Percentiles rank a stretch among this genome's conserved stretches.
phyloP scores from a whole-genome alignment of 2,113 vertebrate species.

The Neofelis nebulosa region DNA sequence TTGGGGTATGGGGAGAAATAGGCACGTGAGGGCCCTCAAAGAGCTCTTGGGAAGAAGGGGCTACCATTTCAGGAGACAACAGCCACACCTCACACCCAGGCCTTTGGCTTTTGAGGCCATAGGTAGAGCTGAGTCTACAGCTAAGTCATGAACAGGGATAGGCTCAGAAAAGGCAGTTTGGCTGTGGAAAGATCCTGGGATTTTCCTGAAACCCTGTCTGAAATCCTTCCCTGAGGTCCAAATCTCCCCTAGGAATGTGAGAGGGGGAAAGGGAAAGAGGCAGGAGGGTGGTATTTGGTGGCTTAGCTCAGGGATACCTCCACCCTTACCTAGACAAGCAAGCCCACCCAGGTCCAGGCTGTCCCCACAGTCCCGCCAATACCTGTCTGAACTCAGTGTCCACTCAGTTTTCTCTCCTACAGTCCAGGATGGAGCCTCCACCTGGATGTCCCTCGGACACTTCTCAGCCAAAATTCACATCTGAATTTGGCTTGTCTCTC shows the following conservation, averaged over 20 bases:
- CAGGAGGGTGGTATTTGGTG: not conserved
- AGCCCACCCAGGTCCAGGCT: not conserved
- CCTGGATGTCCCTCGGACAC: not conserved
- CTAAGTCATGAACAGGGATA: not conserved
- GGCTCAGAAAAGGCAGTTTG: not conserved
- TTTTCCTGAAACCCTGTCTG: not conserved
- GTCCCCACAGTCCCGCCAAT: rapidly evolving
- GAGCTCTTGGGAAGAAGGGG: not conserved
- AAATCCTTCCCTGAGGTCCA: not conserved
- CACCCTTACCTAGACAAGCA: not conserved
- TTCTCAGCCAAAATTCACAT: not conserved
- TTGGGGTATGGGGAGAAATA: not conserved
- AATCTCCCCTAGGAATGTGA: not conserved
- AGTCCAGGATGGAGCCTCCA: not conserved
- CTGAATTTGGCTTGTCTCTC: not conserved
- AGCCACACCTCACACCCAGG: not conserved
- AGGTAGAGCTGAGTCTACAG: not conserved
- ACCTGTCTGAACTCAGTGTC: not conserved
- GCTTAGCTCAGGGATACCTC: not conserved
- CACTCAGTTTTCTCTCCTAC: not conserved
- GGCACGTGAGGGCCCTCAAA: not conserved
- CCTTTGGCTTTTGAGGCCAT: not conserved
- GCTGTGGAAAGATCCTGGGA: not conserved
- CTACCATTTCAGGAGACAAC: not conserved
- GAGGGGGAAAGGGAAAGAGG: not conserved